A percentile compares a stretch with the other conserved stretches of the same genome.
These are phyloP conservation scores for Folsomia manolachei DNA, from an alignment of 2,888 invertebrate genomes.

Conservation along the genomic window DNA sequence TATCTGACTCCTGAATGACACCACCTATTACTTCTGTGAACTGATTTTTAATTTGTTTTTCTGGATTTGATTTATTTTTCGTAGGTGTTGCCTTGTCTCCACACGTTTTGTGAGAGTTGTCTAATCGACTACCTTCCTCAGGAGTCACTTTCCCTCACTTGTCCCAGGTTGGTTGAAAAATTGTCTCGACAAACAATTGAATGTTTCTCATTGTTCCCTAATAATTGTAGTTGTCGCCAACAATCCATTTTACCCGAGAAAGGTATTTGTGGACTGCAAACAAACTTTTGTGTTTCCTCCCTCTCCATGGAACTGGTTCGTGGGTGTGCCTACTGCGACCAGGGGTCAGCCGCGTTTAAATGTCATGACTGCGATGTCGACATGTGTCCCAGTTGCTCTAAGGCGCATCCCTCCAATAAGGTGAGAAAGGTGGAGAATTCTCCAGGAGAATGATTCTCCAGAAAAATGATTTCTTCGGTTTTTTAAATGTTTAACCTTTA, in stretches of 20 bases:
- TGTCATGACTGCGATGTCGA: conserved; percentile 58
- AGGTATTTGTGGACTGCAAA: conserved; percentile 56
- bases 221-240: conserved; percentile 57
- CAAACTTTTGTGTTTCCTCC: conserved; percentile 55
- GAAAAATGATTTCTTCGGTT: too few relatives aligned
- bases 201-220: too few relatives aligned
- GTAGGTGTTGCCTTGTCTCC: conserved; percentile 57
- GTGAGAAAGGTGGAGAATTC: not conserved
- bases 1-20: too few relatives aligned
- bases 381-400: conserved; percentile 57
- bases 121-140: conserved; percentile 56
- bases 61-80: conserved; percentile 14
- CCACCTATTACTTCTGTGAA: not conserved
- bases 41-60: not conserved
- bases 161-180: too few relatives aligned
- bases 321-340: conserved; percentile 49
- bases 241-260: conserved; percentile 58
- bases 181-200: too few relatives aligned
- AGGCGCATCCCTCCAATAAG: conserved; percentile 28
- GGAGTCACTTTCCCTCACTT: conserved; percentile 57
- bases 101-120: conserved; percentile 58
- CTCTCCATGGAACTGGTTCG: conserved; percentile 53
- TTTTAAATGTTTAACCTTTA: too few relatives aligned
- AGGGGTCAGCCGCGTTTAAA: conserved; percentile 54
- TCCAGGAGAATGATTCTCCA: too few relatives aligned